These are phyloP conservation scores for Crypturellus undulatus DNA, from an alignment of 2,113 vertebrate species.

Conservation along the genomic window DNA sequence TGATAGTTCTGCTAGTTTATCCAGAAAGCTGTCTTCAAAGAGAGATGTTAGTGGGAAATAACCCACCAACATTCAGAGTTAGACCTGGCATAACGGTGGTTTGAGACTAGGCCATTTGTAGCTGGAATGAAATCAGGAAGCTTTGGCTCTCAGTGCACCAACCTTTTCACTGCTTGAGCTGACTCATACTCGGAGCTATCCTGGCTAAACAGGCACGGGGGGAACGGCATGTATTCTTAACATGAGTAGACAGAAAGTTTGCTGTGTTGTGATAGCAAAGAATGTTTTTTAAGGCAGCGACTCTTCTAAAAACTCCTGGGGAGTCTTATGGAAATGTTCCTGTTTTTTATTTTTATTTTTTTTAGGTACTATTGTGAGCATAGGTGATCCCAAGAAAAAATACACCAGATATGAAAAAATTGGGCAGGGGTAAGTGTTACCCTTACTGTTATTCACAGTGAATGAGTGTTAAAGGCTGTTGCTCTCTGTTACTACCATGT, in stretches of 20 bases:
- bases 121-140: background rate
- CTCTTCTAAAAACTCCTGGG: background rate
- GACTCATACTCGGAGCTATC: background rate
- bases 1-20: background rate
- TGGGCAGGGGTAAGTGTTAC: slow-evolving; percentile 83
- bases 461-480: background rate
- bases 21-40: background rate
- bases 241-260: background rate
- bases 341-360: background rate
- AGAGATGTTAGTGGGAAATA: background rate
- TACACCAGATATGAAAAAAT: slow-evolving; percentile 88
- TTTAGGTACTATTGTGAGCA: slow-evolving; percentile 86
- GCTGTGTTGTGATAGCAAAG: background rate
- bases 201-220: background rate
- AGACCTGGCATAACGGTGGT: background rate
- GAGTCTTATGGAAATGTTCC: background rate
- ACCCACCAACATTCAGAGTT: background rate
- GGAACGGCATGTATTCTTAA: background rate
- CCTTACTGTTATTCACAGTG: background rate
- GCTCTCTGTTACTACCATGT: background rate
- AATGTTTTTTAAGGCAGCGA: background rate
- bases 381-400: slow-evolving; percentile 88
- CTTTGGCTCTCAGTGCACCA: background rate
- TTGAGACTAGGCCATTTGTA: background rate
- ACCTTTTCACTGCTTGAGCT: background rate